Evolutionary conservation across 2,888 invertebrate species (phyloP), one percentile per base, ranked within the genome.

Genomic region (Heliconius ismenius): DNA sequence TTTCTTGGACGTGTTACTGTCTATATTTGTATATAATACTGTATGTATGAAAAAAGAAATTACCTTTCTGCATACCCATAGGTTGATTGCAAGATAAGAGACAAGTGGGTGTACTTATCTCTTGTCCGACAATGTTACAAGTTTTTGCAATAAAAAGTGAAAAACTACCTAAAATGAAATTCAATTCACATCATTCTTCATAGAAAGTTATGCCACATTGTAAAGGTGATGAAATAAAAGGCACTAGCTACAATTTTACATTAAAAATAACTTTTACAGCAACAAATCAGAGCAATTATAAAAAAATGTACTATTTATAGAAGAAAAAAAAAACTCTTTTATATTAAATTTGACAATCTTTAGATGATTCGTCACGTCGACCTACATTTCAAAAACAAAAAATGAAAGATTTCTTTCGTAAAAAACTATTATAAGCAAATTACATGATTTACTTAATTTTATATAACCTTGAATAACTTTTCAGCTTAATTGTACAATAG

Each of bases 381-480:
- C 65, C 65, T 36, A n/a, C 36, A 39, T 65, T 65, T 65, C 36
- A 4, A 11, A 39, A n/a, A n/a, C 36, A 65, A 65, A 65, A 65
- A 39, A 36, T 36, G n/a, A 65, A 36, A 65, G 4, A 65, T 65
- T 65, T 65, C 21, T 11, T 36, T n/a, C 1, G 36, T n/a, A 65
- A 62, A 65, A 69, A 49, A 28, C 68, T 18, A 49, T 69, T 69
- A 69, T 49, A n/a, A 49, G 64, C 49, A 64, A 49, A 58, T 74
- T 74, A 78, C 64, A 39, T 77, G 60, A 76, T 15, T 74, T 74
- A 76, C 62, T 76, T 76, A 65, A 76, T 74, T 78, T 74, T 60
- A 43, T 73, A 74, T 76, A 74, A 78, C 78, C 78, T 78, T 79
- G 77, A 77, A 63, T 73, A 68, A 75, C 62, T 39, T 65, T 65